phyloP scores from a whole-genome alignment of 2,113 vertebrate species.

The Haliaeetus leucogaster region DNA sequence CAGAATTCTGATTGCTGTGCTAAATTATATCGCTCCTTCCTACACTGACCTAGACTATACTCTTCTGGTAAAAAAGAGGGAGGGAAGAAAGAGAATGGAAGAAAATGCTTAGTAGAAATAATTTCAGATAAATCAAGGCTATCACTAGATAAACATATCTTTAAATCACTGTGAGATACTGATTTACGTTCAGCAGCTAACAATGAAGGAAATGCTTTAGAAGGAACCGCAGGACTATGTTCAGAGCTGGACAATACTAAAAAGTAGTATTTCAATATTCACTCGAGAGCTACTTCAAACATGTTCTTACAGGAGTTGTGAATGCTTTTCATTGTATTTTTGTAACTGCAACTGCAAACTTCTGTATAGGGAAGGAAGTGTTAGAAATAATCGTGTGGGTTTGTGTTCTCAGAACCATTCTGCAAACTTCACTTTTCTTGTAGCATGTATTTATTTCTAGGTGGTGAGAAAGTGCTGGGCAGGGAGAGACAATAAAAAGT shows the following conservation, averaged over 20 bases:
- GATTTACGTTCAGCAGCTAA: background rate
- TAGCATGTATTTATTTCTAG: background rate
- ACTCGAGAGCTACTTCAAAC: background rate
- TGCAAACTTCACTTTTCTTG: background rate
- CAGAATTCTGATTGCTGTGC: background rate
- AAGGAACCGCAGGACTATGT: background rate
- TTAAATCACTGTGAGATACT: background rate
- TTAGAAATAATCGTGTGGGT: background rate
- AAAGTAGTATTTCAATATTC: background rate
- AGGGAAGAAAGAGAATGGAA: background rate
- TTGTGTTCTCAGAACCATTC: background rate
- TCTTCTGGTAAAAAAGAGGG: background rate
- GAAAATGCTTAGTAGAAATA: background rate
- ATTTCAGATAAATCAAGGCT: background rate
- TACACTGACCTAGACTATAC: background rate
- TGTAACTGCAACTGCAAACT: background rate
- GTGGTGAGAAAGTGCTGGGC: background rate
- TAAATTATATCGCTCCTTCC: background rate
- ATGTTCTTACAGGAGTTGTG: background rate
- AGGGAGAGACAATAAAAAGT: background rate
- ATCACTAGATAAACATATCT: background rate
- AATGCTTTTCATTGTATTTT: background rate
- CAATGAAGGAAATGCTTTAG: background rate
- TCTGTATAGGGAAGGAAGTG: background rate
- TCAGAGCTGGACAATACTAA: background rate